Conservation (phyloP, 2,113 vertebrate species). For the Trogon surrucura region DNA sequence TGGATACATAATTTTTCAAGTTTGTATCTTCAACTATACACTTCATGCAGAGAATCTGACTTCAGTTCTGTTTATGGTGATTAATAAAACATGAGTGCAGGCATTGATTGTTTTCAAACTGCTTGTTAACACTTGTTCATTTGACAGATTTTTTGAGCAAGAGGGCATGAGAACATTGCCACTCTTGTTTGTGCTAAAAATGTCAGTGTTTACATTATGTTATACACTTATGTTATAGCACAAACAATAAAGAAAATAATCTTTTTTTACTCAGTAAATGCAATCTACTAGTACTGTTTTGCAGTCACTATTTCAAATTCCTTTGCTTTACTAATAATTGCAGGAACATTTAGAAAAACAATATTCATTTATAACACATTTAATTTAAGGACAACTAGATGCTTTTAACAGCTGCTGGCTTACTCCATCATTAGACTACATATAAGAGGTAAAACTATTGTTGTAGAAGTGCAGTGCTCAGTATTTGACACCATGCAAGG, state of each 20-base stretch:
- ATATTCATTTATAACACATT: not conserved
- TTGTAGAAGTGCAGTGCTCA: not conserved
- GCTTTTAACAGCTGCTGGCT: not conserved
- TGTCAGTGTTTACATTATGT: not conserved
- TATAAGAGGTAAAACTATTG: not conserved
- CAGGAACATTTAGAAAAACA: slow-evolving; percentile 3
- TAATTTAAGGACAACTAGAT: not conserved
- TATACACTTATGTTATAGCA: not conserved
- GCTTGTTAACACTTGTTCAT: slow-evolving; percentile 4
- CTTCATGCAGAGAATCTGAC: not conserved
- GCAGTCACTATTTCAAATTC: not conserved
- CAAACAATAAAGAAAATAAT: not conserved
- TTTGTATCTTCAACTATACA: not conserved
- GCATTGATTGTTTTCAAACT: slow-evolving; percentile 6
- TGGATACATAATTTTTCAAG: not conserved
- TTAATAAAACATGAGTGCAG: slow-evolving; percentile 32
- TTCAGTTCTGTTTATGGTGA: not conserved
- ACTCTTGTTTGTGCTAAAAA: not conserved
- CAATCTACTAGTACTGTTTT: not conserved
- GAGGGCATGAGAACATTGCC: not conserved
- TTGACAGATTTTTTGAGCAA: slow-evolving; percentile 3
- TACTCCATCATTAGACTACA: not conserved
- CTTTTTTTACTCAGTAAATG: not conserved
- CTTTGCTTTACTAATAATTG: slow-evolving; percentile 6
- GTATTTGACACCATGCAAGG: not conserved